Conservation (phyloP, 23 tunicate genomes). For the Phallusia fumigata region DNA sequence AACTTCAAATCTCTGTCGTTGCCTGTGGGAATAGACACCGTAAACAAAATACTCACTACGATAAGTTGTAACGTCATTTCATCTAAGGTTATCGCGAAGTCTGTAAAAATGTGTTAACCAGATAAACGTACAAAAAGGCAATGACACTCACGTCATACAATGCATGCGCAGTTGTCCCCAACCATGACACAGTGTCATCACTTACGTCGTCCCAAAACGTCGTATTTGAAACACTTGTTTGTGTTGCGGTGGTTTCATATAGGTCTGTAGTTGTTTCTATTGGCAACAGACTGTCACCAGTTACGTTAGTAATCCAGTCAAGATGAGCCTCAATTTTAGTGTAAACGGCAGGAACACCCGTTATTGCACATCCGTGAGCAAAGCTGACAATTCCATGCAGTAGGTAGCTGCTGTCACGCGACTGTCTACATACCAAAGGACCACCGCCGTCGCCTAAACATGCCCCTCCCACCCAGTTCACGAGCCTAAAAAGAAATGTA, state of each 20-base stretch:
- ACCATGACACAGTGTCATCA: no score
- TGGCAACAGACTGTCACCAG: background rate
- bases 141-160: no score
- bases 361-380: background rate
- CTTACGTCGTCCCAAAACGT: no score
- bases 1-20: no score
- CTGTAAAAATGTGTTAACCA: no score
- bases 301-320: background rate
- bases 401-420: background rate
- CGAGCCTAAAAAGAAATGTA: background rate
- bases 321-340: background rate
- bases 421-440: background rate
- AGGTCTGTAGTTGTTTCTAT: background rate
- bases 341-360: background rate
- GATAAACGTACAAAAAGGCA: no score
- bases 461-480: background rate
- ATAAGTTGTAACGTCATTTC: no score
- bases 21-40: no score
- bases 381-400: background rate
- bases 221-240: background rate
- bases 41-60: no score
- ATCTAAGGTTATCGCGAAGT: no score
- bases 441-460: constrained; percentile 4
- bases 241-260: background rate
- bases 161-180: no score